Evolutionary conservation across 2,113 vertebrate species (phyloP).

Genomic region (Podarcis muralis): DNA sequence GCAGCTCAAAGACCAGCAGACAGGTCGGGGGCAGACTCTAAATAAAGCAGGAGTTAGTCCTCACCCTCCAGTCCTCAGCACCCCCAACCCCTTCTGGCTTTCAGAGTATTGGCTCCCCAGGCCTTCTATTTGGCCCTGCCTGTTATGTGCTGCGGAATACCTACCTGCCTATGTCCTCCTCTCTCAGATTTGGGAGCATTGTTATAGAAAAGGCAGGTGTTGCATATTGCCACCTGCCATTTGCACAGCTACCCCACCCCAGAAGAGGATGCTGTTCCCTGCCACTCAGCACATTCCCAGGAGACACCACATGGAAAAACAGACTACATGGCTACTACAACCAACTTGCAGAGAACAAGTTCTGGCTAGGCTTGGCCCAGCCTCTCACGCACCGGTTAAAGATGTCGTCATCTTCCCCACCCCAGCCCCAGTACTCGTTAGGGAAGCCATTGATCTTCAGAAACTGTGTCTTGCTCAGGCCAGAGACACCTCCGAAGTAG

Average conservation of each 20-base stretch:
- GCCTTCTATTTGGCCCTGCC: not conserved
- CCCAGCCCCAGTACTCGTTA: constrained; percentile 99
- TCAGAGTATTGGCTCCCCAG: not conserved
- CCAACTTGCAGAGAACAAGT: not conserved
- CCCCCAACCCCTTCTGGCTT: not conserved
- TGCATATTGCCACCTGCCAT: not conserved
- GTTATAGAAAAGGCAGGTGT: not conserved
- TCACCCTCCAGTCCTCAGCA: not conserved
- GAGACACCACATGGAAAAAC: rapidly evolving
- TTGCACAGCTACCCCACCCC: not conserved
- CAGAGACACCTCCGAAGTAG: constrained; percentile 97
- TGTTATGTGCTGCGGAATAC: not conserved
- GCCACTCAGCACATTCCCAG: not conserved
- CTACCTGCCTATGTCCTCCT: not conserved
- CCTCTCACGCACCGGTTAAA: constrained; percentile 90
- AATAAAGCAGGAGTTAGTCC: not conserved
- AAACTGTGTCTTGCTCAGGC: constrained; percentile 96
- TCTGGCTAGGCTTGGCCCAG: not conserved
- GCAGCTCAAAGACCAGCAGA: not conserved
- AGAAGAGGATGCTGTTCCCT: not conserved
- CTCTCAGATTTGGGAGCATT: not conserved
- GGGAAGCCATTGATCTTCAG: constrained; percentile 99
- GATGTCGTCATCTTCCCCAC: constrained; percentile 98
- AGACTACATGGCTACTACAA: not conserved
- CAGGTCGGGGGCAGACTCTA: not conserved